Base-by-base conservation (phyloP, 1,140 invertebrate species). In the Daktulosphaira vitifoliae region DNA sequence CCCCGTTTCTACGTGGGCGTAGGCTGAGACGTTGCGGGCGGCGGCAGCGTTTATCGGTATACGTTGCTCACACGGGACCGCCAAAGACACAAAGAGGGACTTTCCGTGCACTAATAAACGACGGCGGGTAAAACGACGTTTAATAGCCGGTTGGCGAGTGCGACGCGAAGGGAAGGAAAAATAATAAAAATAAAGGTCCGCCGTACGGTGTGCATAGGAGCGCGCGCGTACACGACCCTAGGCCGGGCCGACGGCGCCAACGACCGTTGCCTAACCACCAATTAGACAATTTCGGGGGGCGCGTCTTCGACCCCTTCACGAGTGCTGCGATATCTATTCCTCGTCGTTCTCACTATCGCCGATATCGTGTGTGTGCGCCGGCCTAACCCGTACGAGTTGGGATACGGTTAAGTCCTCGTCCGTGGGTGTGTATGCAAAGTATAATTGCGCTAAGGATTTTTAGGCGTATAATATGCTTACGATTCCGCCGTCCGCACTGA, bases 201-300 rank as follows among this genome's bases (percentile, higher is more conserved):
- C 20, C n/a, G 13, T 3, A 11, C 15, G 8, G 23, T 16, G 22
- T 38, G 13, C 22, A 26, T 16, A 26, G 15, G n/a, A 16, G n/a
- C 15, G 6, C 9, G 22, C 37, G 53, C n/a, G n/a, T 37, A 6
- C n/a, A 15, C 22, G 23, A 44, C 54, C 39, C 39, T 13, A 23
- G 42, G 42, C 54, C 39, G 54, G 26, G 53, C 53, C 53, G 53
- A 56, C 53, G 53, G 53, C 53, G 53, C 53, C 53, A 56, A 42
- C 53, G 33, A 42, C 53, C 53, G 53, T 56, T 56, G 23, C 54
- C 39, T 46, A 59, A 59, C 54, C 39, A 9, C 25, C 54, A 59
- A 59, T 59, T 59, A 59, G 54, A 46, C 54, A 37, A 23, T 59
- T 59, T 59, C 25, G 54, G 54, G 39, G 53, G 54, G 42, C 54